Base-by-base conservation (phyloP, 2,888 invertebrate genomes). In the Agriotes lineatus region DNA sequence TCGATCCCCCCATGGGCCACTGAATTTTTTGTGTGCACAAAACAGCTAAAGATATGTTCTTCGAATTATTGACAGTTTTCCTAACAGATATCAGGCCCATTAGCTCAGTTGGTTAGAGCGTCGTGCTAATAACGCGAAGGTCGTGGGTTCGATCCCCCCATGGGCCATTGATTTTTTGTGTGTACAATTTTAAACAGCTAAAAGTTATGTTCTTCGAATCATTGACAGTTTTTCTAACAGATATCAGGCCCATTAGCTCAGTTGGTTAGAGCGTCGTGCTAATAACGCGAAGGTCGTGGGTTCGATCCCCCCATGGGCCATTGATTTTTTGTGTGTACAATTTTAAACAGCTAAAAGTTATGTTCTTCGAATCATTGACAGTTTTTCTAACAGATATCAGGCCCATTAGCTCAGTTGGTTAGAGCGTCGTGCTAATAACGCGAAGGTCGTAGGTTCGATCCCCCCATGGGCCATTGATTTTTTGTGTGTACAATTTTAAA, bases 181-280 rank as follows among this genome's bases (percentile, higher is more conserved):
- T n/a, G n/a, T n/a, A n/a, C n/a, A n/a, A n/a, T n/a, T n/a, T n/a
- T n/a, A n/a, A n/a, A n/a, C n/a, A n/a, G n/a, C n/a, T n/a, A n/a
- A n/a, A n/a, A n/a, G n/a, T n/a, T n/a, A n/a, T n/a, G n/a, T n/a
- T n/a, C n/a, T n/a, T n/a, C n/a, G n/a, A n/a, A n/a, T n/a, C n/a
- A n/a, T n/a, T n/a, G n/a, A n/a, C n/a, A n/a, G n/a, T n/a, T n/a
- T n/a, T n/a, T n/a, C n/a, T n/a, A n/a, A n/a, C n/a, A n/a, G n/a
- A n/a, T 22, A n/a, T 48, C 48, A 16, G 90, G 90, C 90, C 89
- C 89, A 90, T 90, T 89, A 89, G 89, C 89, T 90, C 89, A 90
- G 89, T 89, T 90, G 89, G 89, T 90, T 90, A 90, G 90, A 90
- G 89, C 90, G 89, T 89, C 89, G 89, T 90, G 90, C 89, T 90